phyloP scores from a whole-genome alignment of 64 coral and sea anemone genomes.

The Montipora cactus region DNA sequence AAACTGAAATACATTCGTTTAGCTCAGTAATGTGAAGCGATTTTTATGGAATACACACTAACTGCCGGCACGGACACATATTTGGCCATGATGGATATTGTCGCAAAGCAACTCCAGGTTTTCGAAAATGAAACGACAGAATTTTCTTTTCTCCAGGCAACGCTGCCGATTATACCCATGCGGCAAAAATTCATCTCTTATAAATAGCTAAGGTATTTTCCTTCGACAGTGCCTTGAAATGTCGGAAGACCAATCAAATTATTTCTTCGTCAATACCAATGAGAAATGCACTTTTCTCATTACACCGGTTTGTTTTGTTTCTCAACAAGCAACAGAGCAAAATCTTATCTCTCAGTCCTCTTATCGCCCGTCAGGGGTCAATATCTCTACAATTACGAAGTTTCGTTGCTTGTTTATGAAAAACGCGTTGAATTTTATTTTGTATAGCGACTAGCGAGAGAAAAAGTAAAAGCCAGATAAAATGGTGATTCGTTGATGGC shows the following conservation, averaged over 20 bases:
- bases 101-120: no score
- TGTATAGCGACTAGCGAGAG: neutral
- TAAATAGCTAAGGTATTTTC: neutral
- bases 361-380: neutral
- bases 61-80: no score
- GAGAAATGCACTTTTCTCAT: slow-evolving; percentile 1
- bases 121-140: no score
- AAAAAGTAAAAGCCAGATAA: neutral
- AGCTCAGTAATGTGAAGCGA: neutral
- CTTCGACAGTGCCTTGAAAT: neutral
- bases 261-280: neutral
- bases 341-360: neutral
- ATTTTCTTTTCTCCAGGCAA: no score
- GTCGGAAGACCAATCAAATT: neutral
- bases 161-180: no score
- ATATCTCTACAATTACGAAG: slow-evolving; percentile 10
- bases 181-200: no score
- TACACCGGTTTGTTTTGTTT: neutral
- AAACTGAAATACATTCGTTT: neutral
- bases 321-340: neutral
- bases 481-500: neutral
- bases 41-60: neutral
- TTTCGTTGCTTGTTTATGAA: neutral
- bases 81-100: no score
- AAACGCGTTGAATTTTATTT: neutral